Percentiles rank a stretch among this genome's conserved stretches.
These are phyloP conservation scores for Tipula unca DNA, from an alignment of 2,888 invertebrate species.

Conservation along the genomic window DNA sequence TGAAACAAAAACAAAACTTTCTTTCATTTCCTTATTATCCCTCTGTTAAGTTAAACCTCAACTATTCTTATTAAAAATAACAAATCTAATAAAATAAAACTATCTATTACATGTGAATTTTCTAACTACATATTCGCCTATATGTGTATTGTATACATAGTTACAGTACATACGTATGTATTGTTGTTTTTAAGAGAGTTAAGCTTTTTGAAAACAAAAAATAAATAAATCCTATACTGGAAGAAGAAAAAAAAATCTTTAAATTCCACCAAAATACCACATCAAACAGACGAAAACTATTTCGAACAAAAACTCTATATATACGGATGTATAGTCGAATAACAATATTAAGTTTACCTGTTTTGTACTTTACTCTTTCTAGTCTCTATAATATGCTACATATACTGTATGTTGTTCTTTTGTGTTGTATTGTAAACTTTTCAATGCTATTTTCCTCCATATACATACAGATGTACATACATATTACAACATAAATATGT, in stretches of 20 bases:
- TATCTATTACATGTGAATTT: neutral
- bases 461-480: neutral
- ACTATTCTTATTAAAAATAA: neutral
- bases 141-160: neutral
- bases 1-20: neutral
- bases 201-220: neutral
- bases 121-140: neutral
- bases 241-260: neutral
- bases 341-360: neutral
- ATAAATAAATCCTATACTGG: neutral
- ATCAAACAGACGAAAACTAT: neutral
- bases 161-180: neutral
- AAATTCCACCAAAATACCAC: neutral
- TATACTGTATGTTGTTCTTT: neutral
- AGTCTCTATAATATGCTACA: no score
- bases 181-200: neutral
- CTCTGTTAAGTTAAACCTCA: neutral
- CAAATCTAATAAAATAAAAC: neutral
- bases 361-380: neutral
- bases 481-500: neutral
- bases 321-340: neutral
- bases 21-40: neutral
- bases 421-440: neutral
- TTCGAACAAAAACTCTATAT: neutral
- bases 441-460: neutral